Conservation (phyloP, 2,797 vertebrate species). For the Graptemys geographica region DNA sequence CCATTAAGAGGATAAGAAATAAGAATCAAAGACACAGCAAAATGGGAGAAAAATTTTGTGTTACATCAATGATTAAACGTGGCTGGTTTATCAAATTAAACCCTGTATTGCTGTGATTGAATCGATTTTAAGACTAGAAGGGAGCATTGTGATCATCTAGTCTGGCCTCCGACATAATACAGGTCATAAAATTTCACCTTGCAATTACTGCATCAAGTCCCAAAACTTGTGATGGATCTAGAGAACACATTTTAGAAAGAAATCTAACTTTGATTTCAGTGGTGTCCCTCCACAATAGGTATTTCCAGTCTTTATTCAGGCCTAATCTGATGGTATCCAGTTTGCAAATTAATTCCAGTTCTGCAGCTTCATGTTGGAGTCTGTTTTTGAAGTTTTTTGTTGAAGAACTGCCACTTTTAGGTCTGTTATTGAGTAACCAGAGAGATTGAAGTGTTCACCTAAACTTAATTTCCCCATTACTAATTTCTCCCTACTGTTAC, state of each 20-base stretch:
- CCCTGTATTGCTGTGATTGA: neutral
- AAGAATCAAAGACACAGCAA: slow-evolving; percentile 8
- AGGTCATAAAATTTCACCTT: neutral
- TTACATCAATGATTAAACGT: slow-evolving; percentile 10
- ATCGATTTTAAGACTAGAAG: slow-evolving; percentile 7
- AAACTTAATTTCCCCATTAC: no score
- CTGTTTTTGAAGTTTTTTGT: no score
- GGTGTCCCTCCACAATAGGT: neutral
- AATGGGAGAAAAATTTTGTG: neutral
- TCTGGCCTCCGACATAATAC: neutral
- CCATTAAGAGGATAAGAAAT: slow-evolving; percentile 22
- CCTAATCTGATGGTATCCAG: no score
- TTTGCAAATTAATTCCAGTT: no score
- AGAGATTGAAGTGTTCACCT: no score
- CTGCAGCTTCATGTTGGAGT: no score
- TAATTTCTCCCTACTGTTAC: no score
- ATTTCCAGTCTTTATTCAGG: neutral
- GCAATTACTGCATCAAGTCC: neutral
- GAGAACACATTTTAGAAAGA: neutral
- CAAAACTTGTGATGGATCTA: neutral
- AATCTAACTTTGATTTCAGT: neutral
- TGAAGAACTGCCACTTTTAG: no score
- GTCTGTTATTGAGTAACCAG: no score
- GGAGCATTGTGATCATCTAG: neutral
- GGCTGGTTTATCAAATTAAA: slow-evolving; percentile 37